Evolutionary conservation across 2,888 invertebrate species (phyloP).

Genomic region (Dysmachus trigonus): DNA sequence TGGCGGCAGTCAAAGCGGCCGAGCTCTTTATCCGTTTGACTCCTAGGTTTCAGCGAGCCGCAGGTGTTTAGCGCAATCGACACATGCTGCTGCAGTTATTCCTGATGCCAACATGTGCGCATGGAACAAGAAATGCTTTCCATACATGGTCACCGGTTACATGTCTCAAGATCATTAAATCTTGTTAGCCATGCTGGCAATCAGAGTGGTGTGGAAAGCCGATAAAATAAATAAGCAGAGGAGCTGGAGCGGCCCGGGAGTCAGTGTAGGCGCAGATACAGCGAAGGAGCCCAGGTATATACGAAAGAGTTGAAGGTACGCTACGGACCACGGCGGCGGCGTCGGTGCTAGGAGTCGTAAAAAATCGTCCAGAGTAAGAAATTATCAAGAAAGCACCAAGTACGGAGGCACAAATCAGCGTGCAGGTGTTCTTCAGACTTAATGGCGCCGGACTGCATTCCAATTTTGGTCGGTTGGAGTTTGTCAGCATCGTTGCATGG

Average conservation of each 20-base stretch:
- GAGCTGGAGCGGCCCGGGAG: not conserved
- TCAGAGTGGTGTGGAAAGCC: conserved; percentile 38
- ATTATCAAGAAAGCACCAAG: conserved; percentile 40
- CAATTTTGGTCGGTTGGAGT: conserved; percentile 37
- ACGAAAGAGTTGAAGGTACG: not conserved
- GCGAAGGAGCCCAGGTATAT: not conserved
- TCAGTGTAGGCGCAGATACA: conserved; percentile 12
- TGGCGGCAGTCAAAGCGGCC: not conserved
- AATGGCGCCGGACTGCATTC: conserved; percentile 46
- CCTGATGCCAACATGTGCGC: conserved; percentile 19
- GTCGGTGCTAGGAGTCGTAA: not conserved
- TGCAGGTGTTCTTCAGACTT: conserved; percentile 49
- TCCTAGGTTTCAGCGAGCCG: conserved; percentile 14
- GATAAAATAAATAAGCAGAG: conserved; percentile 39
- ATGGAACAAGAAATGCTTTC: conserved; percentile 42
- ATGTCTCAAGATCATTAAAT: conserved; percentile 45
- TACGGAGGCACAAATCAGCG: conserved; percentile 40
- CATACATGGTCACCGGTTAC: conserved; percentile 44
- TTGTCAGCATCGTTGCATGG: conserved; percentile 35
- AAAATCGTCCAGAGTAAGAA: conserved; percentile 38
- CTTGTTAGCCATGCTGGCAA: conserved; percentile 43
- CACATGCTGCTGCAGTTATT: conserved; percentile 25
- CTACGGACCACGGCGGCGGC: not conserved
- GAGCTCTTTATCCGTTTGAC: not conserved
- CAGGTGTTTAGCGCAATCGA: conserved; percentile 31